Base-by-base conservation (phyloP, 2,113 vertebrate genomes). In the Glaucidium brasilianum region DNA sequence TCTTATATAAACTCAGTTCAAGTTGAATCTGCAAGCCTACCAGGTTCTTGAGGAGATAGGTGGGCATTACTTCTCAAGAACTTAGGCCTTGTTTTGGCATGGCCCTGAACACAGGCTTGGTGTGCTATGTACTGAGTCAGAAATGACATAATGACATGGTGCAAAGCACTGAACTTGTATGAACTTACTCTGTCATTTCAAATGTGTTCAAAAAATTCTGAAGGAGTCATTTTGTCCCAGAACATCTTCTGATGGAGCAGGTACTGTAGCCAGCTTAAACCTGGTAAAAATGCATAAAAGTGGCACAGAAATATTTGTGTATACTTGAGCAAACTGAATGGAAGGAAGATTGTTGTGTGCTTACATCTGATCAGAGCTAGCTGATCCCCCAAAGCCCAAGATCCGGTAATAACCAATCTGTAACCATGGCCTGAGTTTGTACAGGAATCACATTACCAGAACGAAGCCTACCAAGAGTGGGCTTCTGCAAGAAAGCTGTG, bases 211-310 rank as follows among this genome's bases (percentile, higher is more conserved):
- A 32, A 91, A 79, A 39, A 43, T 76, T 60, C 64, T n/a, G 80
- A 91, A 41, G 39, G 34, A 93, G 26, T 60, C 2, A 5, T 85
- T 92, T 91, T 63, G 25, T 85, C 43, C 50, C 80, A 64, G 60
- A 87, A 60, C 14, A 62, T 77, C n/a, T 90, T 78, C 85, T 71
- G 72, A 37, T 11, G 4, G 39, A 87, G 60, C 73, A 82, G 52
- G 58, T 89, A 69, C 32, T 35, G 15, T 60, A 69, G 52, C 72
- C 91, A 90, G 37, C 55, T 83, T 67, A 87, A 81, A 89, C 41
- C 63, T 81, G n/a, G 47, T 63, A 50, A 84, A 92, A 88, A 84
- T 50, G 13, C 73, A 63, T 43, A 63, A 93, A 78, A 21, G 8
- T 47, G 19, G 23, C 26, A 60, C n/a, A 87, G 52, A 84, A 87